A percentile compares a stretch with the other conserved stretches of the same genome.
phyloP scores from a whole-genome alignment of 2,113 vertebrate species.

The Pelobates fuscus region DNA sequence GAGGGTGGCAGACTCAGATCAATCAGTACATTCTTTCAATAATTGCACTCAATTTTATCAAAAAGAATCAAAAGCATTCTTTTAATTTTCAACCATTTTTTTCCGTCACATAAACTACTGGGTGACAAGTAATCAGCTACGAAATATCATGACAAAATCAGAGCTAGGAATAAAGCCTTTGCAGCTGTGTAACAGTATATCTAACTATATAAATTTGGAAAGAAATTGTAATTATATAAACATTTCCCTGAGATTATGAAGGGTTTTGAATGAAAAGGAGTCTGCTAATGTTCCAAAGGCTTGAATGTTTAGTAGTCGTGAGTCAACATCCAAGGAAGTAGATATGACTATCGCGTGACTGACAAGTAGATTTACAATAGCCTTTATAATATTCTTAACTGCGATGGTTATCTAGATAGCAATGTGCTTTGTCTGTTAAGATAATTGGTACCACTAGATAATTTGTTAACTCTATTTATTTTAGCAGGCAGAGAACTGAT shows the following conservation, averaged over 20 bases:
- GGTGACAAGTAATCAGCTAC: conserved; percentile 33
- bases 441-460: conserved; percentile 33
- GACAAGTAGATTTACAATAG: neutral
- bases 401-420: neutral
- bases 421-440: conserved; percentile 10
- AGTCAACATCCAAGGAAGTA: conserved; percentile 6
- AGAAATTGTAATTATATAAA: conserved; percentile 45
- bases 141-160: conserved; percentile 28
- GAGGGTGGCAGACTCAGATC: too few relatives aligned
- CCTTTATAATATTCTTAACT: neutral
- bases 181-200: conserved; percentile 47
- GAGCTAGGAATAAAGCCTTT: conserved; percentile 11
- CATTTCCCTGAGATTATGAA: conserved; percentile 44
- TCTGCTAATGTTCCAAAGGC: conserved; percentile 17
- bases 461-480: conserved; percentile 36
- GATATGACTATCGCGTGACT: conserved; percentile 17
- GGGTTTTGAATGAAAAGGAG: conserved; percentile 33
- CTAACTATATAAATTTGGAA: conserved; percentile 42
- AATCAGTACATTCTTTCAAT: too few relatives aligned
- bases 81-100: neutral
- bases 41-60: too few relatives aligned
- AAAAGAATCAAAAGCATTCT: neutral
- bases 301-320: conserved; percentile 24
- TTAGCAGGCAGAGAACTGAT: conserved; percentile 34
- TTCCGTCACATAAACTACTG: neutral